Base-by-base conservation (phyloP, 2,888 invertebrate species). In the Sarcophaga carnaria region DNA sequence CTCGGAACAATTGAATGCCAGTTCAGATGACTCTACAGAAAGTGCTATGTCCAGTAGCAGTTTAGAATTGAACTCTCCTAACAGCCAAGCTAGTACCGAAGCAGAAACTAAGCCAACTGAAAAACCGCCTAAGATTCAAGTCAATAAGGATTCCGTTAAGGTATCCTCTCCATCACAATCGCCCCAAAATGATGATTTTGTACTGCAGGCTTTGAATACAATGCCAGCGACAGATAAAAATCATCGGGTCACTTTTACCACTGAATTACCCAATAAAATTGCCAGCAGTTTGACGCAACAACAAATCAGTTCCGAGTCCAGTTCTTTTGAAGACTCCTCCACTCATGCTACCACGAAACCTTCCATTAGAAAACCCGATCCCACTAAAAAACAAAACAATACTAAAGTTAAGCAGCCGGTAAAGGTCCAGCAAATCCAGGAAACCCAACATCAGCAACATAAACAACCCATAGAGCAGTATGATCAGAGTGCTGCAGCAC, bases 211-310 rank as follows among this genome's bases (percentile, higher is more conserved):
- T 17, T 85, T 92, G n/a, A 92, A 90, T 66, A 91, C 92, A 5
- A 83, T 91, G 79, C 89, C 91, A 2, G 89, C 92, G 0, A 89
- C 89, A 5, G 66, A 66, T 3, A 89, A 89, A 14, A 74, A 63
- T 17, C 89, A 90, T 6, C 87, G 87, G n/a, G 85, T 90, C 0
- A 88, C 89, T 1, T 92, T 91, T 25, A 92, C 91, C 85, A 92
- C 93, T 4, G 93, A 93, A 74, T 87, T 93, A 63, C 93, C 93
- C 67, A 91, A 88, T n/a, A 92, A 92, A 79, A 92, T 93, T 12
- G 83, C 90, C 0, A 91, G 90, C 59, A 89, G 88, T 22, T 86
- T 91, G 20, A 83, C 88, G 10, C 90, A 92, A 11, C 86, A 92
- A 11, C 86, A 88, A 20, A 89, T 84, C n/a, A 90, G 90, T 47